These are phyloP conservation scores for Octodonta nipae DNA, from an alignment of 2,888 invertebrate genomes.

Conservation along the genomic window DNA sequence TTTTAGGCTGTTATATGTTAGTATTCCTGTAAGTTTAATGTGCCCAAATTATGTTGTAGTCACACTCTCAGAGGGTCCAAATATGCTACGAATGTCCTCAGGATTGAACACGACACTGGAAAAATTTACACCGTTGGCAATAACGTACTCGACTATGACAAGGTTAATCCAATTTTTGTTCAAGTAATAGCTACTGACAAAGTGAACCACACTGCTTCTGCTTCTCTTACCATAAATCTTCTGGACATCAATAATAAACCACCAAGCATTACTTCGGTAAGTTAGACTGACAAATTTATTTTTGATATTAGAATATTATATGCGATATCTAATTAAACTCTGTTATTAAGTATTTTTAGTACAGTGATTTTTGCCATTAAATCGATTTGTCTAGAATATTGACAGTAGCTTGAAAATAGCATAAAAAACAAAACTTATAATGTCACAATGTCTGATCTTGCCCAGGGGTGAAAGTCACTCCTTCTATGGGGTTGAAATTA, in stretches of 20 bases:
- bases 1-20: too few relatives aligned
- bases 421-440: too few relatives aligned
- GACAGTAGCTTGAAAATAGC: too few relatives aligned
- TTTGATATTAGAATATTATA: constrained; percentile 2
- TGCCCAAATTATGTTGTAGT: too few relatives aligned
- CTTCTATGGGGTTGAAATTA: too few relatives aligned
- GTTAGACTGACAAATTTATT: constrained; percentile 10
- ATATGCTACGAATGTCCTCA: constrained; percentile 22
- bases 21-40: too few relatives aligned
- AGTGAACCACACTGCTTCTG: constrained; percentile 38
- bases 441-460: too few relatives aligned
- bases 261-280: constrained; percentile 50
- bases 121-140: constrained; percentile 41
- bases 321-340: too few relatives aligned
- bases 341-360: too few relatives aligned
- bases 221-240: constrained; percentile 47
- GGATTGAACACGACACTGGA: constrained; percentile 44
- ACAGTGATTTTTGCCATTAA: too few relatives aligned
- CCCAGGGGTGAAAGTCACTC: too few relatives aligned
- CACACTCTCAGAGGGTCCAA: constrained; percentile 41
- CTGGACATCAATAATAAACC: constrained; percentile 61
- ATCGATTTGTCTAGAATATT: too few relatives aligned
- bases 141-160: constrained; percentile 49
- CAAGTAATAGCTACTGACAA: constrained; percentile 34
- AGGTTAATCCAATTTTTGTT: constrained; percentile 41